Percentiles rank a stretch among this genome's conserved stretches.
These are phyloP conservation scores for Andrena camellia DNA, from an alignment of 2,888 invertebrate genomes.

Conservation along the genomic window DNA sequence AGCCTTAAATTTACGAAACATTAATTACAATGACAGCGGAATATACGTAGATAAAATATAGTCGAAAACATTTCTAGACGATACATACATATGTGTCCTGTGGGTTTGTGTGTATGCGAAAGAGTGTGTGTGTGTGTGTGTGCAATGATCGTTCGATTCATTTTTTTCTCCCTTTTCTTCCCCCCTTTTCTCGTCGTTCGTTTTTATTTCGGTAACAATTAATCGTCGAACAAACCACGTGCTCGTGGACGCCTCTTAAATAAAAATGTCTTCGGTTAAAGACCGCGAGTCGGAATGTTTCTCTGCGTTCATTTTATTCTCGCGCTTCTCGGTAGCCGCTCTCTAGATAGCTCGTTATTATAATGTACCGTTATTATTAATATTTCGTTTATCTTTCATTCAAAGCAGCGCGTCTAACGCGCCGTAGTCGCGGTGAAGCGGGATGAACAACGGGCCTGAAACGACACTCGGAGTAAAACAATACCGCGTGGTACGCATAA, in stretches of 20 bases:
- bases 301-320: constrained; percentile 55
- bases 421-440: constrained; percentile 47
- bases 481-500: constrained; percentile 48
- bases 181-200: not conserved
- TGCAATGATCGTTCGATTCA: constrained; percentile 42
- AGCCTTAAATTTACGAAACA: constrained; percentile 72
- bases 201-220: constrained; percentile 44
- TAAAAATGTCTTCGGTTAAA: constrained; percentile 40
- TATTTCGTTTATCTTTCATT: constrained; percentile 27
- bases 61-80: constrained; percentile 52
- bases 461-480: constrained; percentile 58
- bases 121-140: not conserved
- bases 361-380: not conserved
- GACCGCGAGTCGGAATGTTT: constrained; percentile 42
- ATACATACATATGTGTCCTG: constrained; percentile 37
- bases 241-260: constrained; percentile 47
- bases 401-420: constrained; percentile 58
- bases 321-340: constrained; percentile 20
- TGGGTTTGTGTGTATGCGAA: not conserved
- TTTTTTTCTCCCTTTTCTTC: constrained; percentile 9
- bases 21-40: constrained; percentile 66
- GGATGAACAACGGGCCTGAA: constrained; percentile 49
- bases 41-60: constrained; percentile 63
- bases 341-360: constrained; percentile 25
- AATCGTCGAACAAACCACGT: constrained; percentile 51